Conservation (phyloP, 92 coral and sea anemone species). For the Hydrozoanthus gracilis region DNA sequence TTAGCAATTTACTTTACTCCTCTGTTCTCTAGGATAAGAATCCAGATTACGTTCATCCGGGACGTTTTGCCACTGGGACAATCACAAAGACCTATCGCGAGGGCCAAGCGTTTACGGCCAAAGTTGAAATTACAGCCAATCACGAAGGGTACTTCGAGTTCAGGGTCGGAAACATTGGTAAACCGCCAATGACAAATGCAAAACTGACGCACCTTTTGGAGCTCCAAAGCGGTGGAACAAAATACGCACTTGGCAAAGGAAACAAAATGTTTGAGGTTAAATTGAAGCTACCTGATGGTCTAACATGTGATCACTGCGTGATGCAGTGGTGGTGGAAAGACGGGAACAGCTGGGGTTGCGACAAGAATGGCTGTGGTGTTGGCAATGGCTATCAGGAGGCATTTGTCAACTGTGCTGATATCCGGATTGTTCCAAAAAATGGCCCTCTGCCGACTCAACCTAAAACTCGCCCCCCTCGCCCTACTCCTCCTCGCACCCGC, state of each 20-base stretch:
- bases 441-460: slow-evolving; percentile 49
- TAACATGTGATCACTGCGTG: slow-evolving; percentile 92
- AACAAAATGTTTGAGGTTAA: slow-evolving; percentile 1
- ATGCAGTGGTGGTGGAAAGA: slow-evolving; percentile 97
- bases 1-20: background rate
- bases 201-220: slow-evolving; percentile 63
- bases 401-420: slow-evolving; percentile 95
- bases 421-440: slow-evolving; percentile 63
- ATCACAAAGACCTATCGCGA: slow-evolving; percentile 68
- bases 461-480: background rate
- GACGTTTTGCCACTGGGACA: slow-evolving; percentile 61
- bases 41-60: slow-evolving; percentile 70
- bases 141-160: slow-evolving; percentile 73
- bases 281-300: slow-evolving; percentile 44
- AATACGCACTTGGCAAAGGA: slow-evolving; percentile 31
- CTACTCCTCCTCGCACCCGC: background rate
- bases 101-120: slow-evolving; percentile 68
- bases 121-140: slow-evolving; percentile 68
- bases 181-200: slow-evolving; percentile 68
- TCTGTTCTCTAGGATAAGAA: background rate
- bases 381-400: slow-evolving; percentile 87
- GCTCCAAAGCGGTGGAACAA: slow-evolving; percentile 53
- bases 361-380: slow-evolving; percentile 63
- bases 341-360: slow-evolving; percentile 91
- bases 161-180: slow-evolving; percentile 61